These are phyloP conservation scores for Clarias gariepinus DNA, from an alignment of 2,113 vertebrate genomes.

Conservation along the genomic window DNA sequence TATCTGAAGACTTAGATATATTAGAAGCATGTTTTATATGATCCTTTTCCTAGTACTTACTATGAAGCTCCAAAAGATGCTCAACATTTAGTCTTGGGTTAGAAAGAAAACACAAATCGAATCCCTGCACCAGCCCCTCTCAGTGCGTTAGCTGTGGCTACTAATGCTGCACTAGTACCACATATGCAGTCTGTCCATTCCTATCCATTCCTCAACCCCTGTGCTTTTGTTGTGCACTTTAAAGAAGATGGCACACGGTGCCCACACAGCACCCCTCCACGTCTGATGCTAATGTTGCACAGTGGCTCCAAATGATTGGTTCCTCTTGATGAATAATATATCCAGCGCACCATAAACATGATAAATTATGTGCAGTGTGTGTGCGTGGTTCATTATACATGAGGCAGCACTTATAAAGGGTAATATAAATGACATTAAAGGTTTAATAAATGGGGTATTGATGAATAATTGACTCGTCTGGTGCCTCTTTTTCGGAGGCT, in stretches of 20 bases:
- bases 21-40: not conserved
- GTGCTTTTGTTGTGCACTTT: constrained; percentile 34
- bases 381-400: constrained; percentile 72
- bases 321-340: constrained; percentile 70
- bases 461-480: constrained; percentile 74
- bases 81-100: not conserved
- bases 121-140: constrained; percentile 49
- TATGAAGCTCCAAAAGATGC: not conserved
- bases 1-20: not conserved
- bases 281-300: constrained; percentile 72
- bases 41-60: not conserved
- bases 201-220: constrained; percentile 45
- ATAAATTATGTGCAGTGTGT: constrained; percentile 68
- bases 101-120: constrained; percentile 33
- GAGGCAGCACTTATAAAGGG: constrained; percentile 67
- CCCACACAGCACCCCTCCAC: constrained; percentile 66
- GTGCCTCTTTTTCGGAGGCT: constrained; percentile 42
- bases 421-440: constrained; percentile 70
- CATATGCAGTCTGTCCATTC: constrained; percentile 61
- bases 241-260: constrained; percentile 42
- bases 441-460: constrained; percentile 75
- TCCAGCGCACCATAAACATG: constrained; percentile 71
- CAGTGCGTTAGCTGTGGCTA: constrained; percentile 24
- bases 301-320: constrained; percentile 65
- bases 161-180: constrained; percentile 46